phyloP scores from a whole-genome alignment of 2,888 invertebrate species.

The Drosophila borborema region DNA sequence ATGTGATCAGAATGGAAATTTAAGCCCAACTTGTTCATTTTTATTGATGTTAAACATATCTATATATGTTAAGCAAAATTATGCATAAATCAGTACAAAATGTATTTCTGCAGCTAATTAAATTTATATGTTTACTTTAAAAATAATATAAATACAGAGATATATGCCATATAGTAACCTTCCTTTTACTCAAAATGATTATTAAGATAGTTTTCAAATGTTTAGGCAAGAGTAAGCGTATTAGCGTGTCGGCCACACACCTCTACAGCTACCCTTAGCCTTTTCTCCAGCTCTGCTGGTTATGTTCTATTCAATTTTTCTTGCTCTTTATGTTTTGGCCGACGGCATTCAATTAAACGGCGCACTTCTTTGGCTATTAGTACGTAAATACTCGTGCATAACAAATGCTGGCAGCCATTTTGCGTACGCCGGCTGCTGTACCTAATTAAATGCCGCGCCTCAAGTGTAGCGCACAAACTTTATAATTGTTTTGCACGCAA shows the following conservation, averaged over 20 bases:
- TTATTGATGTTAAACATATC: neutral
- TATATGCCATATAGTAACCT: neutral
- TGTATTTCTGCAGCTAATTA: neutral
- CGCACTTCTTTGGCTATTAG: constrained; percentile 69
- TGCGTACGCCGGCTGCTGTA: constrained; percentile 44
- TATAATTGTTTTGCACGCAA: constrained; percentile 75
- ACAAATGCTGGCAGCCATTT: constrained; percentile 63
- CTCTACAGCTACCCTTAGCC: neutral
- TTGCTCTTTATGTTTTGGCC: constrained; percentile 39
- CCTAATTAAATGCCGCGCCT: constrained; percentile 70
- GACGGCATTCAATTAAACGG: constrained; percentile 75
- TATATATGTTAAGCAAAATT: neutral
- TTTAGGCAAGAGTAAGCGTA: neutral
- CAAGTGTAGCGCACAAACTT: constrained; percentile 71
- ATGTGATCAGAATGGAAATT: neutral
- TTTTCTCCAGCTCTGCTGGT: neutral
- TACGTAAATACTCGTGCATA: constrained; percentile 64
- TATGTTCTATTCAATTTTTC: constrained; percentile 15
- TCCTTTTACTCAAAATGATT: neutral
- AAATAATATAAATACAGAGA: neutral
- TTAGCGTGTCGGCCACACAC: neutral
- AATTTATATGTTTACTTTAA: too few relatives aligned
- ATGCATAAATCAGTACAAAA: neutral
- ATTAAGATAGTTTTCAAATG: neutral
- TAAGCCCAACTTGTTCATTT: neutral